Conservation (phyloP, 2,888 invertebrate species). For the Cantharis flavilabris region DNA sequence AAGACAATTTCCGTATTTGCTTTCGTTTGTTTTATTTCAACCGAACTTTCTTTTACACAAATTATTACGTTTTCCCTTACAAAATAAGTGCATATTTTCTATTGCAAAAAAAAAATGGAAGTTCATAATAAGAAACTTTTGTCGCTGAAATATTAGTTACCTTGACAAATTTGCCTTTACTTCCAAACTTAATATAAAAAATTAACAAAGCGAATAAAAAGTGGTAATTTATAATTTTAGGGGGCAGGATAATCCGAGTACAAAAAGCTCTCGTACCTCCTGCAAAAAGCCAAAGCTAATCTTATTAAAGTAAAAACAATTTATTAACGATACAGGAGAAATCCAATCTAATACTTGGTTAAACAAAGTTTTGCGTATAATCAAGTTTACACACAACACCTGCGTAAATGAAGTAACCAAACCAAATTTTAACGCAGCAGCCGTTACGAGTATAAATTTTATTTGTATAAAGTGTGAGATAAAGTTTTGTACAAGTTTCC, state of each 20-base stretch:
- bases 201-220: background rate
- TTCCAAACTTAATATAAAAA: background rate
- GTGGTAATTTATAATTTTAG: background rate
- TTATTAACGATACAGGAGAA: background rate
- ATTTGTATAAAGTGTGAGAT: slow-evolving; percentile 24
- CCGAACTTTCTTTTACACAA: background rate
- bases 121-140: background rate
- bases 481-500: slow-evolving; percentile 30
- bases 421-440: slow-evolving; percentile 9
- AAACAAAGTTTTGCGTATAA: slow-evolving; percentile 1
- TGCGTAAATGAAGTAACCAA: slow-evolving; percentile 9
- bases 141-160: background rate
- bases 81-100: background rate
- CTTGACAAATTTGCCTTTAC: background rate
- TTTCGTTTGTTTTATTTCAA: background rate
- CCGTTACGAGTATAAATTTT: slow-evolving; percentile 25
- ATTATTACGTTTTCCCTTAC: background rate
- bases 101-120: background rate
- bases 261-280: background rate
- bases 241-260: background rate
- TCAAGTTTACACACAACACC: slow-evolving; percentile 7
- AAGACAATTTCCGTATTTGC: background rate
- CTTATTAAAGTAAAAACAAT: background rate
- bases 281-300: background rate
- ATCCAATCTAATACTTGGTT: slow-evolving; percentile 2